phyloP scores from a whole-genome alignment of 2,797 vertebrate genomes.

The Cynopterus sphinx region DNA sequence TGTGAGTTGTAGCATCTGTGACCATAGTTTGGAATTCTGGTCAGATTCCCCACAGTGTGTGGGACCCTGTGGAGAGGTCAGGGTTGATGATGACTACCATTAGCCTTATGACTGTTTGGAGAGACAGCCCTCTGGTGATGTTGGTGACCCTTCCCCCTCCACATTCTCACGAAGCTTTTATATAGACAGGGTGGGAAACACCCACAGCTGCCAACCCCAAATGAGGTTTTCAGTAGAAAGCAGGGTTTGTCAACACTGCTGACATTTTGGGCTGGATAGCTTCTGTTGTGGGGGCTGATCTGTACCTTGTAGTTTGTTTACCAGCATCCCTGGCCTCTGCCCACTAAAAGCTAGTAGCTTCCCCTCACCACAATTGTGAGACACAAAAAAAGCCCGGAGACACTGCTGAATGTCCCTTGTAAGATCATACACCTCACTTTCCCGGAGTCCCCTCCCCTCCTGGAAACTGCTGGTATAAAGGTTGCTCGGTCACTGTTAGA shows the following conservation, averaged over 20 bases:
- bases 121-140: background rate
- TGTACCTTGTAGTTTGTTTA: background rate
- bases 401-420: background rate
- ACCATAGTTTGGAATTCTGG: background rate
- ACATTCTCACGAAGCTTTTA: background rate
- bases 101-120: background rate
- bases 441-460: rapidly evolving
- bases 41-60: background rate
- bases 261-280: background rate
- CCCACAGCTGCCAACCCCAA: background rate
- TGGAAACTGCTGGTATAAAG: background rate
- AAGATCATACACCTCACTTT: background rate
- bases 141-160: background rate
- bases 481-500: background rate
- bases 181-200: background rate
- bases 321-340: background rate
- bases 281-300: background rate
- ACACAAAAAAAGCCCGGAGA: background rate
- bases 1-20: background rate
- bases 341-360: background rate
- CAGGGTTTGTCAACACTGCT: background rate
- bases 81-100: no score
- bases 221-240: background rate
- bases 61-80: background rate
- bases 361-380: background rate